A percentile compares a stretch with the other conserved stretches of the same genome.
Evolutionary conservation across 2,797 vertebrate genomes (phyloP).

Genomic region (Sebastes minor): DNA sequence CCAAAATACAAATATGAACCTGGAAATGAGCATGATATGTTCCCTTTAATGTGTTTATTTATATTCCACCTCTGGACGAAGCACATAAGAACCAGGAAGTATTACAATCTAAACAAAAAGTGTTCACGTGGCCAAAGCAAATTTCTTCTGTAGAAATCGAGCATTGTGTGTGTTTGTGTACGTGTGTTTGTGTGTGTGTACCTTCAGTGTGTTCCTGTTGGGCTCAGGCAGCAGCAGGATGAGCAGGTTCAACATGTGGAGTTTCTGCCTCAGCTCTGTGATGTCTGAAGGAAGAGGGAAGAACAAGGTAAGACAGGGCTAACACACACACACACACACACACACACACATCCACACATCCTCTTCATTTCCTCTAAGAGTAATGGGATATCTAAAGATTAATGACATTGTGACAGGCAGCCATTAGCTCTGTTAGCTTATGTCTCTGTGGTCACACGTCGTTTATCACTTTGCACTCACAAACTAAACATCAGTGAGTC

Average conservation of each 20-base stretch:
- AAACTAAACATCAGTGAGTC: conserved; percentile 42
- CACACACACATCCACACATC: conserved; percentile 9
- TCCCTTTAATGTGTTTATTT: background rate
- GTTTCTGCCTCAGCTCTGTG: conserved; percentile 88
- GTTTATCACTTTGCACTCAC: conserved; percentile 56
- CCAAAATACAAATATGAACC: too few species aligned
- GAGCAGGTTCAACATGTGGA: conserved; percentile 91
- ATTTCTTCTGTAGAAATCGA: background rate
- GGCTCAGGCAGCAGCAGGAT: conserved; percentile 90
- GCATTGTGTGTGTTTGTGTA: background rate
- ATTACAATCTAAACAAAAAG: too few species aligned
- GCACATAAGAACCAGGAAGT: background rate
- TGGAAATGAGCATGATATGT: too few species aligned
- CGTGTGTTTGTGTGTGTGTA: conserved; percentile 49
- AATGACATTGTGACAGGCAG: conserved; percentile 70
- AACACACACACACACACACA: conserved; percentile 1
- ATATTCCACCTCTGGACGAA: background rate
- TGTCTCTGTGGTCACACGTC: conserved; percentile 53
- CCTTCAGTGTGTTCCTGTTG: conserved; percentile 92
- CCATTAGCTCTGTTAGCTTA: conserved; percentile 72
- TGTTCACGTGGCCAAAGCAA: rapidly evolving
- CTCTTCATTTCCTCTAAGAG: conserved; percentile 73
- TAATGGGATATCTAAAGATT: conserved; percentile 67
- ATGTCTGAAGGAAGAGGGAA: conserved; percentile 80
- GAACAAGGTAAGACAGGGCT: conserved; percentile 14